Evolutionary conservation across 2,113 vertebrate genomes (phyloP).

Genomic region (Hepsetus odoe): DNA sequence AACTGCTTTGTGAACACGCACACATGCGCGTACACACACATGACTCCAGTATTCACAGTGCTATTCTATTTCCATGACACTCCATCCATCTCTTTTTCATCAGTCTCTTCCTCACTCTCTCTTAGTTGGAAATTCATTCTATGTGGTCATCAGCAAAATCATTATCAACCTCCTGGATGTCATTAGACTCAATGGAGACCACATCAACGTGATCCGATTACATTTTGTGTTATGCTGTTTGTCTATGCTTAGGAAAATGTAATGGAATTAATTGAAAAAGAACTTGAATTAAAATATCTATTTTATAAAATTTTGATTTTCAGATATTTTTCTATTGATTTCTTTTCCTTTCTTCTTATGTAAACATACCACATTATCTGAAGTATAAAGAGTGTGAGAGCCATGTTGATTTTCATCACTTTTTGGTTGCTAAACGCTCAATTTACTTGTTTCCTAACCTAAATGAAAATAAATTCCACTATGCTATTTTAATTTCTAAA

Average conservation of each 20-base stretch:
- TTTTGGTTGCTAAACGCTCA: too few relatives aligned
- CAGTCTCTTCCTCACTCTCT: not conserved
- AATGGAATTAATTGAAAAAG: not conserved
- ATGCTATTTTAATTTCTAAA: too few relatives aligned
- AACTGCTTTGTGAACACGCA: constrained; percentile 16
- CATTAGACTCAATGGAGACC: not conserved
- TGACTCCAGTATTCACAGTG: constrained; percentile 19
- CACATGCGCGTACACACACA: not conserved
- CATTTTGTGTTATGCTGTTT: too few relatives aligned
- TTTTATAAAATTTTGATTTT: too few relatives aligned
- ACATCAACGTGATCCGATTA: not conserved
- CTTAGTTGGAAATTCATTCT: not conserved
- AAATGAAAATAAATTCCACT: too few relatives aligned
- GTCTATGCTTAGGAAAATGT: not conserved
- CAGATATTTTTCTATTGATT: not conserved
- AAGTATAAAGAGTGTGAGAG: too few relatives aligned
- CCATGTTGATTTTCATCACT: not conserved
- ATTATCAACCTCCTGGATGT: not conserved
- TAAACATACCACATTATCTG: too few relatives aligned
- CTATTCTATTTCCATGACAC: constrained; percentile 18
- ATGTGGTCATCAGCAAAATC: not conserved
- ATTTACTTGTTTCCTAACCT: too few relatives aligned
- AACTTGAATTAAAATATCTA: too few relatives aligned
- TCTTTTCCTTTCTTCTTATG: not conserved
- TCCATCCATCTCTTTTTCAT: not conserved